phyloP scores from a whole-genome alignment of 2,113 vertebrate species.

The Phrynosoma blainvillii region DNA sequence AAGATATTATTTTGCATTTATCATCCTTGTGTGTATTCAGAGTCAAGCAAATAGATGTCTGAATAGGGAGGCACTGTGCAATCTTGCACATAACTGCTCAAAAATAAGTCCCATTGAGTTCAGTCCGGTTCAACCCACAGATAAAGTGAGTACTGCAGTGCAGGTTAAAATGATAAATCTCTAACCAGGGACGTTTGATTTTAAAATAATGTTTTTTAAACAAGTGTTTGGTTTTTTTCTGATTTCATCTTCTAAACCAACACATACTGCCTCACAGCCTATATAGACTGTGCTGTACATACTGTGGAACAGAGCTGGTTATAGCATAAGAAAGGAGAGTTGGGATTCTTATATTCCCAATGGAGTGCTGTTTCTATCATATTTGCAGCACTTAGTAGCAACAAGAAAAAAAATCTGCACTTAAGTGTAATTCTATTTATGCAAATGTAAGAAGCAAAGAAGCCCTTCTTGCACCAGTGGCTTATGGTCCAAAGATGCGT shows the following conservation, averaged over 20 bases:
- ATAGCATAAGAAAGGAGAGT: not conserved
- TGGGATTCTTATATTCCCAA: not conserved
- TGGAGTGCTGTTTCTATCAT: too few relatives aligned
- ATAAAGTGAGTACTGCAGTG: not conserved
- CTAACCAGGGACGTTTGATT: not conserved
- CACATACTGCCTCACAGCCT: too few relatives aligned
- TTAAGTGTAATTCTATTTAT: not conserved
- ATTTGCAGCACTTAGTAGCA: not conserved
- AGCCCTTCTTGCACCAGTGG: too few relatives aligned
- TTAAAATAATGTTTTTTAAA: not conserved
- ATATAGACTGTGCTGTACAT: not conserved
- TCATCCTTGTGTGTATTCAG: not conserved
- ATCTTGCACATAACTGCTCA: not conserved
- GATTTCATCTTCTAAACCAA: not conserved
- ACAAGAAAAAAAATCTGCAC: not conserved
- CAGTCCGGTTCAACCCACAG: not conserved
- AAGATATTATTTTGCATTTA: not conserved
- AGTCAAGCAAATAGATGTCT: not conserved
- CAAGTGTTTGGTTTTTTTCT: not conserved
- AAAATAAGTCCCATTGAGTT: not conserved
- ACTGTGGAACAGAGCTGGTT: not conserved
- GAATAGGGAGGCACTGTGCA: not conserved
- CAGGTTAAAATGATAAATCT: not conserved
- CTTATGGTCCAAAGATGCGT: too few relatives aligned
- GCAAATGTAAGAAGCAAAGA: not conserved